Percentiles rank a stretch among this genome's conserved stretches.
These are phyloP conservation scores for Nowickia ferox DNA, from an alignment of 2,888 invertebrate genomes.

Conservation along the genomic window DNA sequence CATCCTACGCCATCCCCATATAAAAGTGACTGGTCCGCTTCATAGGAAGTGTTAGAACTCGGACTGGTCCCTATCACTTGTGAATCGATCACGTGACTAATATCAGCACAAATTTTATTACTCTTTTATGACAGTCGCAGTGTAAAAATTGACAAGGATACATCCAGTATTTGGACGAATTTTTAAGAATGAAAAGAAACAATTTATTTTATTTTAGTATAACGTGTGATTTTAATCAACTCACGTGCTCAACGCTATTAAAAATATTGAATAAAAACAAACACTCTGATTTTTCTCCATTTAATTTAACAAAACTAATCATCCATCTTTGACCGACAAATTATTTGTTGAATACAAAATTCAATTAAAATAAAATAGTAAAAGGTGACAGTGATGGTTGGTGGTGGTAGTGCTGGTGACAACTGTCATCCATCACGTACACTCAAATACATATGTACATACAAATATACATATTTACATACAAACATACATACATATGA, in stretches of 20 bases:
- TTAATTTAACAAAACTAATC: constrained; percentile 18
- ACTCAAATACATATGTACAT: too few species aligned
- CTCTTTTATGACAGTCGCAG: too few species aligned
- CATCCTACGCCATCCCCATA: too few species aligned
- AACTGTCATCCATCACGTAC: constrained; percentile 53
- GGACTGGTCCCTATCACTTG: too few species aligned
- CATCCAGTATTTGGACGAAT: too few species aligned
- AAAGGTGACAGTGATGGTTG: not conserved
- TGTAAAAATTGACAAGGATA: too few species aligned
- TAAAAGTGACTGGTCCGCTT: too few species aligned
- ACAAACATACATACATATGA: not conserved
- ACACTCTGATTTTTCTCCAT: constrained; percentile 9
- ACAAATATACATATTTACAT: not conserved
- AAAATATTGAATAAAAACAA: constrained; percentile 2
- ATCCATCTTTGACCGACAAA: constrained; percentile 46
- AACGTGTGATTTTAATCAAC: not conserved
- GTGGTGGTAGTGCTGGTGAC: constrained; percentile 38
- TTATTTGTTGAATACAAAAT: constrained; percentile 50
- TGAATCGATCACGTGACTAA: too few species aligned
- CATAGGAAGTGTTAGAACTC: too few species aligned
- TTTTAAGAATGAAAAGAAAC: too few species aligned
- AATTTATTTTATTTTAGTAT: not conserved
- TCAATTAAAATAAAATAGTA: not conserved
- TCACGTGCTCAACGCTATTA: constrained; percentile 6
- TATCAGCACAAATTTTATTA: too few species aligned